A percentile compares a stretch with the other conserved stretches of the same genome.
Conservation (phyloP, 2,888 invertebrate species). For the Tortricodes alternella region DNA sequence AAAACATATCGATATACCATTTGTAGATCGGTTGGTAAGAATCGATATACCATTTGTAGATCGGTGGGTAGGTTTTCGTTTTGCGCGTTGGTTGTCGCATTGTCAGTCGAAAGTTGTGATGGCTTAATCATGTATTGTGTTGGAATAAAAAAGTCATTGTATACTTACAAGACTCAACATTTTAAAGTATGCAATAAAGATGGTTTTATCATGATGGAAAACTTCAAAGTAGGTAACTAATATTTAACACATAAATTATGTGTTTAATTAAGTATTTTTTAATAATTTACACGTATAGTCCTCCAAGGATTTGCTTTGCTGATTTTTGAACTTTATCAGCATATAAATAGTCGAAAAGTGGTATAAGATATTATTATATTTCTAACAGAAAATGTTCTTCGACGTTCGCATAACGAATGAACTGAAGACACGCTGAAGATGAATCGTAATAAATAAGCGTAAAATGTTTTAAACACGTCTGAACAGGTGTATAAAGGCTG, state of each 20-base stretch:
- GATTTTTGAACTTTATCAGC: too few relatives aligned
- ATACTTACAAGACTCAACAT: too few relatives aligned
- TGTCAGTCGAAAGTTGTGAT: not conserved
- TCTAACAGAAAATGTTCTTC: constrained; percentile 10
- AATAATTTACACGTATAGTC: too few relatives aligned
- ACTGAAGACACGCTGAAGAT: constrained; percentile 20
- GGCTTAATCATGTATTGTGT: constrained; percentile 18
- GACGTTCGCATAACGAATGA: constrained; percentile 22
- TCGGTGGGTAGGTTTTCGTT: constrained; percentile 18
- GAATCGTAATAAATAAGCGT: constrained; percentile 24
- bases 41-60: constrained; percentile 22
- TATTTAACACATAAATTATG: too few relatives aligned
- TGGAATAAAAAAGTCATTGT: too few relatives aligned
- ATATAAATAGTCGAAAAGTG: too few relatives aligned
- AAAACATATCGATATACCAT: constrained; percentile 26
- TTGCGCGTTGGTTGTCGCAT: constrained; percentile 19
- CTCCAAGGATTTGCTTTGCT: too few relatives aligned
- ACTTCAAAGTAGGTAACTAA: too few relatives aligned
- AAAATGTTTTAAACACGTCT: constrained; percentile 26
- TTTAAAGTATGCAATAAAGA: too few relatives aligned
- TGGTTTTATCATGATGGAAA: too few relatives aligned
- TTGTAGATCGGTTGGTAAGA: constrained; percentile 19
- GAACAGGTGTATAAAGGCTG: constrained; percentile 11
- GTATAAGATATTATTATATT: not conserved
- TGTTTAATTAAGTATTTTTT: too few relatives aligned